phyloP scores from a whole-genome alignment of 2,113 vertebrate species.

The Microtus ochrogaster region DNA sequence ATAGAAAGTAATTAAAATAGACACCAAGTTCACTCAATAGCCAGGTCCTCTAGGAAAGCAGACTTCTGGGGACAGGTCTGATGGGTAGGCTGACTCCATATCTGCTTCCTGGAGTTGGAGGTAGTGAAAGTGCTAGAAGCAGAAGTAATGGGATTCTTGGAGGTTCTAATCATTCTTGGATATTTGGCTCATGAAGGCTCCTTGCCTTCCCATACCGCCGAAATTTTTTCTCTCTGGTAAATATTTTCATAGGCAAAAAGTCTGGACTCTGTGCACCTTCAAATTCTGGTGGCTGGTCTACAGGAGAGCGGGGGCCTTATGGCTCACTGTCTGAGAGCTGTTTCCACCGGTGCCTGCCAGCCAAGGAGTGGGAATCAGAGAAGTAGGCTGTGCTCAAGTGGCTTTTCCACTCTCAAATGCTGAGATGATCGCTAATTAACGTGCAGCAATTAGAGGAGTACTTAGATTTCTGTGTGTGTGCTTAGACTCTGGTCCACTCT shows the following conservation, averaged over 20 bases:
- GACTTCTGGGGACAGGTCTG: background rate
- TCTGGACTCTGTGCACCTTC: accelerated
- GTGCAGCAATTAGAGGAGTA: constrained; percentile 54
- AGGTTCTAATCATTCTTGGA: background rate
- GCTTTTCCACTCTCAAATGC: background rate
- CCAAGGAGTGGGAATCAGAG: background rate
- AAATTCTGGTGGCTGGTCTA: accelerated
- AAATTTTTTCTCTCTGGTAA: background rate
- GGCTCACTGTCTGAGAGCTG: accelerated
- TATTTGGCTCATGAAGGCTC: background rate
- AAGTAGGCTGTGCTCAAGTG: background rate
- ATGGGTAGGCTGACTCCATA: accelerated
- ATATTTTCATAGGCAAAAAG: background rate
- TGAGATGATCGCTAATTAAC: constrained; percentile 56
- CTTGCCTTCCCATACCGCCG: background rate
- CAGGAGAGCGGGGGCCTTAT: accelerated
- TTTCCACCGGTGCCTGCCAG: background rate
- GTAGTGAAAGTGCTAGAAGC: accelerated
- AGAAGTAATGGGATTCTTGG: background rate
- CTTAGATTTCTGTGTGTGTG: constrained; percentile 41
- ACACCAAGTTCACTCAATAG: background rate
- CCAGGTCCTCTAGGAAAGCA: background rate
- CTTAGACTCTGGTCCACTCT: background rate
- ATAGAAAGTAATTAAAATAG: too few relatives aligned
- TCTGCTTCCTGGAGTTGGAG: too few relatives aligned